A percentile compares a stretch with the other conserved stretches of the same genome.
phyloP scores from a whole-genome alignment of 2,797 vertebrate species.

The Oreonectes daqikongensis region DNA sequence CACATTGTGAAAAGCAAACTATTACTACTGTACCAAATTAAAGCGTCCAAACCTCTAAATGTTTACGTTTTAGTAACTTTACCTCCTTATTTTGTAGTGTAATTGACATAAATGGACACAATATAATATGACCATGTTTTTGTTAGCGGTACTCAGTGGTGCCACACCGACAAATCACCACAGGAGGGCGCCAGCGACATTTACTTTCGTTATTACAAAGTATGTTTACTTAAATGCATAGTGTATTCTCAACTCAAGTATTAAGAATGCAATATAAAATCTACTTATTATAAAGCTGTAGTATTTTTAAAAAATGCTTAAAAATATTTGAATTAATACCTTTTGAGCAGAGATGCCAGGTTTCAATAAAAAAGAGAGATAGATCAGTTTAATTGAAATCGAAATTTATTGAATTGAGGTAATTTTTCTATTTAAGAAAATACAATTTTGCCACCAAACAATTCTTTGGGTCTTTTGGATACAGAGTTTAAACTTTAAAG shows the following conservation, averaged over 20 bases:
- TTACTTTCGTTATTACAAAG: too few species aligned
- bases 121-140: too few species aligned
- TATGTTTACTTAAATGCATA: too few species aligned
- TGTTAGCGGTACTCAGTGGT: too few species aligned
- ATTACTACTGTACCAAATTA: not conserved
- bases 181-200: not conserved
- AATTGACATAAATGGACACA: not conserved
- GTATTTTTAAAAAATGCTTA: not conserved
- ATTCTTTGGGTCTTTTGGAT: not conserved
- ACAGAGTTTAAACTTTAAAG: not conserved
- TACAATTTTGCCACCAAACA: conserved; percentile 49
- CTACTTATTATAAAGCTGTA: not conserved
- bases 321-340: too few species aligned
- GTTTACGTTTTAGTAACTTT: too few species aligned
- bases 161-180: not conserved
- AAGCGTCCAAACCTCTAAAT: not conserved
- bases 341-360: too few species aligned
- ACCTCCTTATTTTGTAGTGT: not conserved
- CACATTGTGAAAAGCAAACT: not conserved
- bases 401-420: conserved; percentile 88
- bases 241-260: too few species aligned
- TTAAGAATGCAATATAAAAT: too few species aligned
- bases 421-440: conserved; percentile 69
- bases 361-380: not conserved
- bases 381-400: conserved; percentile 73